Base-by-base conservation (phyloP, 2,888 invertebrate species). In the Hylaea fasciaria region DNA sequence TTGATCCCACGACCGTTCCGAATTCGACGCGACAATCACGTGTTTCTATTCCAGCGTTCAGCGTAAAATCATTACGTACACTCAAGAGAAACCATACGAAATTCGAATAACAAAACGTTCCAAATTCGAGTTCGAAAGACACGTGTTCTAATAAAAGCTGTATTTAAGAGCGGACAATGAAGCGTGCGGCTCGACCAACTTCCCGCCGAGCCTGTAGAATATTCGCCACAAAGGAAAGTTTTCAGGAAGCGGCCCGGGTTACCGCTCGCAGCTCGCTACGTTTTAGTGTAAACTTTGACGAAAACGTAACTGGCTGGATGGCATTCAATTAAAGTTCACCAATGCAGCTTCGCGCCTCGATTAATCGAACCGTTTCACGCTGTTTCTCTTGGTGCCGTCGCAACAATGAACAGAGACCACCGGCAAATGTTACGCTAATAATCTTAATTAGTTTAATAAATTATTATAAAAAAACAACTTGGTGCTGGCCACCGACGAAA, bases 181-280 rank as follows among this genome's bases (percentile, higher is more conserved):
- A 73, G 67, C 67, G 73, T 68, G 73, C 71, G 75, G 73, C 73
- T 39, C 47, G 14, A 16, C 74, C 76, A 84, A 86, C 85, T 86
- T 82, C 80, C 81, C 82, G 83, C 22, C 22, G 22, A 2, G 22
- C 83, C 87, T 87, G 87, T 86, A 86, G 86, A 89, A 86, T 86
- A 86, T 86, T 83, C 85, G 84, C 83, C 77, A 86, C 87, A 87
- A 89, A 85, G 87, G 83, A 82, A 89, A 89, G 83, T 88, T 89
- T 87, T 86, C 86, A 86, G 89, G 85, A 86, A 87, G 83, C 81
- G 85, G 78, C 78, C 83, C 82, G 82, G 83, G 86, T 85, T 85
- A 85, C 82, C 79, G 74, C 80, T 76, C 71, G 72, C 73, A 68
- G 75, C 77, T 76, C 76, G 79, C 81, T 82, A 82, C 81, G 85